Evolutionary conservation across 2,113 vertebrate species (phyloP).

Genomic region (Sarotherodon lohbergeri): DNA sequence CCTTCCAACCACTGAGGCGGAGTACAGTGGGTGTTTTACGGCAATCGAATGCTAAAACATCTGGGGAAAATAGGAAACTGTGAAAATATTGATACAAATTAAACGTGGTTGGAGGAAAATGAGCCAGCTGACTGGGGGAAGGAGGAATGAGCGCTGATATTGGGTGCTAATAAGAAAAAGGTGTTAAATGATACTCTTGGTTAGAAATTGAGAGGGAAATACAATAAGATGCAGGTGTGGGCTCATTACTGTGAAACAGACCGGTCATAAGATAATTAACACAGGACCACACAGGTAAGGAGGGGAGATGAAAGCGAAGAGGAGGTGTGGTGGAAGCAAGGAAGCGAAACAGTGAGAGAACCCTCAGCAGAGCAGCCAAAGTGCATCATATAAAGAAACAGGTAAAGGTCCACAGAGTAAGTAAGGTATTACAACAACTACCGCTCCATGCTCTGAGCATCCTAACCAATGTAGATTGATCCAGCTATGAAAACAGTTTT

Average conservation of each 20-base stretch:
- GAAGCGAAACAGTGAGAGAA: background rate
- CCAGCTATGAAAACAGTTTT: conserved; percentile 48
- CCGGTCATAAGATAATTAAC: conserved; percentile 34
- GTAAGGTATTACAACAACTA: background rate
- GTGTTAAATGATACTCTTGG: conserved; percentile 46
- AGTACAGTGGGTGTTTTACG: conserved; percentile 63
- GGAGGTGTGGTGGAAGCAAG: background rate
- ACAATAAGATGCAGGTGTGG: conserved; percentile 57
- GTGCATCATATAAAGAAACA: background rate
- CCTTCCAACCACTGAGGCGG: conserved; percentile 48
- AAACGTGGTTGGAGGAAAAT: conserved; percentile 49
- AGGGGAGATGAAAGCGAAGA: conserved; percentile 4
- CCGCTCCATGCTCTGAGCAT: background rate
- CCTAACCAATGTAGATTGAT: conserved; percentile 28
- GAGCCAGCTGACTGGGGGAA: conserved; percentile 5
- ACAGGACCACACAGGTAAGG: conserved; percentile 52
- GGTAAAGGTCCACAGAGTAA: background rate
- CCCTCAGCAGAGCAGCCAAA: background rate
- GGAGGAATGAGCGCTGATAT: conserved; percentile 9
- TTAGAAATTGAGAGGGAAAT: conserved; percentile 46
- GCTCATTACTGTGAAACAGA: conserved; percentile 55
- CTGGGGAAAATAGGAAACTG: conserved; percentile 62
- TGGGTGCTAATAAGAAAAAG: conserved; percentile 62
- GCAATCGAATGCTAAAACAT: conserved; percentile 62
- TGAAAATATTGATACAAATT: conserved; percentile 77